phyloP scores from a whole-genome alignment of 1,140 invertebrate genomes.

The Cydia amplana region DNA sequence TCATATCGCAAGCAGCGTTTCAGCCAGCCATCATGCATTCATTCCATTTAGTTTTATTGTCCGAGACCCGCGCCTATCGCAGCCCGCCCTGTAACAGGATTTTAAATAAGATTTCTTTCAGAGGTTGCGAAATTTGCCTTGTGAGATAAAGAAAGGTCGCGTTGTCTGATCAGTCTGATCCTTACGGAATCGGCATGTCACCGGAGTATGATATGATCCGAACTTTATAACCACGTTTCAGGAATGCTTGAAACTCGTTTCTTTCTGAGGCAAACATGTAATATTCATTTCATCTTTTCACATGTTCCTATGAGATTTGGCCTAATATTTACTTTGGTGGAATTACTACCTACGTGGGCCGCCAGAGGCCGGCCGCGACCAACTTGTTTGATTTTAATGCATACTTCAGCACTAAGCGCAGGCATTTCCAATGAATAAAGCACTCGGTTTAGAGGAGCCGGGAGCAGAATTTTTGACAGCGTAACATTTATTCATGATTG shows the following conservation, averaged over 20 bases:
- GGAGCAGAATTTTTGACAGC: not conserved
- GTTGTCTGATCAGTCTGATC: conserved; percentile 62
- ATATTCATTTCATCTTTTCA: conserved; percentile 62
- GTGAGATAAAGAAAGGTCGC: conserved; percentile 76
- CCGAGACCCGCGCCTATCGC: conserved; percentile 73
- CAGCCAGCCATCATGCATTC: conserved; percentile 72
- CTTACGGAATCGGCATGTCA: conserved; percentile 63
- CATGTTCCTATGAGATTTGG: conserved; percentile 62
- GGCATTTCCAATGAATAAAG: conserved; percentile 54
- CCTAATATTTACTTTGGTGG: conserved; percentile 70
- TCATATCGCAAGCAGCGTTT: conserved; percentile 67
- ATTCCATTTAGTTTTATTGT: conserved; percentile 79
- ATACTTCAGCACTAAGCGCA: conserved; percentile 62
- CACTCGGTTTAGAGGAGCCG: conserved; percentile 35
- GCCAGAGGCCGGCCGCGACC: conserved; percentile 49
- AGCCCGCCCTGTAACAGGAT: conserved; percentile 68
- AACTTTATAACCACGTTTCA: conserved; percentile 56
- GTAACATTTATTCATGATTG: not conserved
- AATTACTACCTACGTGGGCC: conserved; percentile 62
- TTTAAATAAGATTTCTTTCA: conserved; percentile 76
- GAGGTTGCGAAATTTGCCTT: conserved; percentile 70
- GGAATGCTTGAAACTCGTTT: conserved; percentile 39
- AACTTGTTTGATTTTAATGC: conserved; percentile 75
- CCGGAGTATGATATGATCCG: conserved; percentile 62
- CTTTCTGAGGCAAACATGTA: conserved; percentile 39